Conservation (phyloP, 2,113 vertebrate species). For the Asarcornis scutulata region DNA sequence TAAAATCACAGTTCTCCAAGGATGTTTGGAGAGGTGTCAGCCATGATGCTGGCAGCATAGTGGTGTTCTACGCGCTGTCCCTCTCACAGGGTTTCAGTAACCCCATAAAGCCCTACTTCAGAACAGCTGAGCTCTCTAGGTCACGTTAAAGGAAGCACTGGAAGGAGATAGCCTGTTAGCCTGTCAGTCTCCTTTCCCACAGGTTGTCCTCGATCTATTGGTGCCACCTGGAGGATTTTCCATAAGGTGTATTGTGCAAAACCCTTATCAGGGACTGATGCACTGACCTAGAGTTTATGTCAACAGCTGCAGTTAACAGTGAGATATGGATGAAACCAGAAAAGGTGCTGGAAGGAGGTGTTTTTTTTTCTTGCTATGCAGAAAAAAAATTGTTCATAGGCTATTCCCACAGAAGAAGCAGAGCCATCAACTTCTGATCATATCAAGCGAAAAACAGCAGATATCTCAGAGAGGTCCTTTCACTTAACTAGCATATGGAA, state of each 20-base stretch:
- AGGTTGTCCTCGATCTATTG: background rate
- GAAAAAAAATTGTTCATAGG: background rate
- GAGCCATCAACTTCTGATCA: background rate
- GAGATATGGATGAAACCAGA: background rate
- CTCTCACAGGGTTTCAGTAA: background rate
- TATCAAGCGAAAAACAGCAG: background rate
- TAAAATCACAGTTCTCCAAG: background rate
- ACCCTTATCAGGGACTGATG: background rate
- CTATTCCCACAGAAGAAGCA: background rate
- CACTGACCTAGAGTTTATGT: too few relatives aligned
- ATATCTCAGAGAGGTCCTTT: background rate
- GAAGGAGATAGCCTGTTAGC: fast-evolving
- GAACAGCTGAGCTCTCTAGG: background rate
- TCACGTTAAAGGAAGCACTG: background rate
- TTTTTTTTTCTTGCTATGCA: background rate
- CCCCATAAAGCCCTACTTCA: background rate
- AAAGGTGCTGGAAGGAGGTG: background rate
- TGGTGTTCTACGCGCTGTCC: background rate
- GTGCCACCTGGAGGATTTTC: background rate
- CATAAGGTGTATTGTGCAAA: background rate
- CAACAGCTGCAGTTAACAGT: fast-evolving
- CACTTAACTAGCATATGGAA: background rate
- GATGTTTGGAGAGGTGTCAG: background rate
- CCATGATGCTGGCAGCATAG: background rate
- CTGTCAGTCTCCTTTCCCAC: background rate